Conservation (phyloP, 2,113 vertebrate species). For the Pollimyrus isidori region DNA sequence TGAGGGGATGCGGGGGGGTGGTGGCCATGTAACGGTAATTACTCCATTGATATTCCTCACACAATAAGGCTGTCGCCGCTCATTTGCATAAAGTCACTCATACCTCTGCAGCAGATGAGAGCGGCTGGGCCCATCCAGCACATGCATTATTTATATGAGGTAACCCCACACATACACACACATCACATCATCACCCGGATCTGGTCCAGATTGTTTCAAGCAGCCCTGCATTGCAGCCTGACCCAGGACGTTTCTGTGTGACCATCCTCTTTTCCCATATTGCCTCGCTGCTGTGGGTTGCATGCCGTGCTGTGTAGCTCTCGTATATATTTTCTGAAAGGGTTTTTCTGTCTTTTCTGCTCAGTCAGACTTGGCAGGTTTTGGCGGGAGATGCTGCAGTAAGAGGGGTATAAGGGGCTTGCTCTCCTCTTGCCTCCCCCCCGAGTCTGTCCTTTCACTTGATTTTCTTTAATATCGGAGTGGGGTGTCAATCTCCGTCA, state of each 20-base stretch:
- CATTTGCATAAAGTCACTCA: slow-evolving; percentile 95
- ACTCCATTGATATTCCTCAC: slow-evolving; percentile 99
- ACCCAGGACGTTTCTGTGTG: background rate
- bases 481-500: slow-evolving; percentile 59
- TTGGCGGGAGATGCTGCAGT: background rate
- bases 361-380: background rate
- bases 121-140: slow-evolving; percentile 72
- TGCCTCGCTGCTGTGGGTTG: background rate
- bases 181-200: background rate
- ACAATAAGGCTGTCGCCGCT: slow-evolving; percentile 98
- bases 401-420: background rate
- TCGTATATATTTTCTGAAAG: background rate
- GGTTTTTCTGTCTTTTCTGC: background rate
- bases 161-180: background rate
- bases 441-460: background rate
- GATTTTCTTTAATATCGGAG: slow-evolving; percentile 12
- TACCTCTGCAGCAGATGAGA: slow-evolving; percentile 70
- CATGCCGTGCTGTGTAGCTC: background rate
- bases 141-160: slow-evolving; percentile 63
- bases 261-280: background rate
- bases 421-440: background rate
- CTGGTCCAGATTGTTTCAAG: background rate
- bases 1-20: slow-evolving; percentile 27
- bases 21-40: slow-evolving; percentile 96
- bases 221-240: background rate